phyloP scores from a whole-genome alignment of 2,888 invertebrate genomes.

The Drosophila nr. perissopoda region DNA sequence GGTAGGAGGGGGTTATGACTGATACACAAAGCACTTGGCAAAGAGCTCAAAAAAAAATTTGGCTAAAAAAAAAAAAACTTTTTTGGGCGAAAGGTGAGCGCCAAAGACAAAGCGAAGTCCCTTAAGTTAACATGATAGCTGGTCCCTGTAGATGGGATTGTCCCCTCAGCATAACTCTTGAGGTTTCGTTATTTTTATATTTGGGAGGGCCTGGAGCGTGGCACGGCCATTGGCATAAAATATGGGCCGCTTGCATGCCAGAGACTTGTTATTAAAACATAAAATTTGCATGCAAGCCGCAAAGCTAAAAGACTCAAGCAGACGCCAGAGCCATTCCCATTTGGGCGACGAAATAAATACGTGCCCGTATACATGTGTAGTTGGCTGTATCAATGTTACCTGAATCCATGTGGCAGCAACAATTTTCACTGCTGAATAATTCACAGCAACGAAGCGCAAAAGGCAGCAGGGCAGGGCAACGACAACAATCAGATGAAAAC shows the following conservation, averaged over 20 bases:
- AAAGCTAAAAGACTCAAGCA: conserved; percentile 52
- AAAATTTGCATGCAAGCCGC: conserved; percentile 77
- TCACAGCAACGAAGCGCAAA: conserved; percentile 31
- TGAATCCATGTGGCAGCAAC: conserved; percentile 43
- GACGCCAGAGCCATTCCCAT: conserved; percentile 27
- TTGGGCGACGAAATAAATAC: conserved; percentile 44
- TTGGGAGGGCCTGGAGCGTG: conserved; percentile 37
- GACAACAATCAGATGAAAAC: background rate
- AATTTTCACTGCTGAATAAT: conserved; percentile 68
- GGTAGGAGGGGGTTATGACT: conserved; percentile 7
- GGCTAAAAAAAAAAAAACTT: conserved; percentile 49
- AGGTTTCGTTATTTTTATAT: conserved; percentile 5
- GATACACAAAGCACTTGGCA: conserved; percentile 11
- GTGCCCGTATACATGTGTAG: conserved; percentile 14
- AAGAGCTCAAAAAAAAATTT: conserved; percentile 34
- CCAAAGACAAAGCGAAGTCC: conserved; percentile 49
- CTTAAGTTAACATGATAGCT: conserved; percentile 24
- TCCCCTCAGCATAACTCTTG: conserved; percentile 2
- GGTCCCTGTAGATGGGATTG: conserved; percentile 7
- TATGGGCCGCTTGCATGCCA: conserved; percentile 77
- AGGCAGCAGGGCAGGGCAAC: background rate
- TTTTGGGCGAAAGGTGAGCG: conserved; percentile 18
- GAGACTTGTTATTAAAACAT: conserved; percentile 81
- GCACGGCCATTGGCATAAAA: conserved; percentile 75
- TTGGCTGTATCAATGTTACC: conserved; percentile 39